These are phyloP conservation scores for Aviceda subcristata DNA, from an alignment of 2,113 vertebrate genomes.

Conservation along the genomic window DNA sequence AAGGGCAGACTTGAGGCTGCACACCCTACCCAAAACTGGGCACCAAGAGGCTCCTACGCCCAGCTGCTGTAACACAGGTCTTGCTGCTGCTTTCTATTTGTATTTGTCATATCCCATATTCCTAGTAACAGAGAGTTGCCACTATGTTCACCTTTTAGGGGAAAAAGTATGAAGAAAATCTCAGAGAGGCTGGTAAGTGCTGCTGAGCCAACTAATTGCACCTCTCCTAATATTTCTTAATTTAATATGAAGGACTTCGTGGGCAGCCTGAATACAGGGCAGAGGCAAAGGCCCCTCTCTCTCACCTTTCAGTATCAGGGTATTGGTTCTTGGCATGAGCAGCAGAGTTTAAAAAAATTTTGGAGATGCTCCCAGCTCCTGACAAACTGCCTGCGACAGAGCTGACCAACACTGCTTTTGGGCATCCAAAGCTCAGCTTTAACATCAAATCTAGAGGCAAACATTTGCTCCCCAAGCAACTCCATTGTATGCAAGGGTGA, in stretches of 20 bases:
- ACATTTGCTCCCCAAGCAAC: not conserved
- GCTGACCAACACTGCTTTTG: not conserved
- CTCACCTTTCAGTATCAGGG: fast-evolving
- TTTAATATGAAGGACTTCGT: not conserved
- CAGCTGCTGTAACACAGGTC: not conserved
- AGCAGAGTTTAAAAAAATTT: not conserved
- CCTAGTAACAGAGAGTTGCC: not conserved
- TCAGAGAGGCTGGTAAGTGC: not conserved
- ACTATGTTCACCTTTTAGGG: not conserved
- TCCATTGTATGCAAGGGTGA: not conserved
- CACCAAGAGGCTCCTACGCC: not conserved
- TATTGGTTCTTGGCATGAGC: not conserved
- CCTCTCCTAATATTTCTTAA: not conserved
- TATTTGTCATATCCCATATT: not conserved
- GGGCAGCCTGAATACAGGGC: not conserved
- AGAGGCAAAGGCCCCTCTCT: not conserved
- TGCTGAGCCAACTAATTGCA: not conserved
- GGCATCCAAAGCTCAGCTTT: not conserved
- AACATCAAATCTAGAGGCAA: not conserved
- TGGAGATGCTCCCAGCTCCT: not conserved
- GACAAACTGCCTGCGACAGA: not conserved
- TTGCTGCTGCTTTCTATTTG: not conserved
- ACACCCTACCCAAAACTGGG: not conserved
- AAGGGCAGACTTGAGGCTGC: not conserved
- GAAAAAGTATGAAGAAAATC: not conserved